phyloP scores from a whole-genome alignment of 1,140 invertebrate species.

The Holcopasites calliopsidis region DNA sequence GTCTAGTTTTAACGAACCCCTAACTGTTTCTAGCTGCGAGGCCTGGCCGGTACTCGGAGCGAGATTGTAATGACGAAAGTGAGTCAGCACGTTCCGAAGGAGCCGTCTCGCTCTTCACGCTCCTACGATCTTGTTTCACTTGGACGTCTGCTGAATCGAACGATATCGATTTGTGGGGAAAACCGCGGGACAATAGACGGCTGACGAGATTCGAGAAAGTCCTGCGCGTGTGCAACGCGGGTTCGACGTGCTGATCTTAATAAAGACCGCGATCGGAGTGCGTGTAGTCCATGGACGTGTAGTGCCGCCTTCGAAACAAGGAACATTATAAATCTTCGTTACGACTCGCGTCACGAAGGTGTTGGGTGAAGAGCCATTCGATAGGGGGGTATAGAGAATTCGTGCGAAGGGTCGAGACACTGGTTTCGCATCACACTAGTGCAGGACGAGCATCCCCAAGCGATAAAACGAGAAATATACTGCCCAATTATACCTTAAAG shows the following conservation, averaged over 20 bases:
- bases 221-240: no score
- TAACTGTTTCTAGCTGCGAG: conserved; percentile 4
- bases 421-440: background rate
- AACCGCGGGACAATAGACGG: no score
- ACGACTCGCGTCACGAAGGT: conserved; percentile 8
- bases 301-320: background rate
- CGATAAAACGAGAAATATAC: conserved; percentile 5
- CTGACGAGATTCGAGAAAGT: no score
- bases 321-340: conserved; percentile 35
- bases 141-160: conserved; percentile 1
- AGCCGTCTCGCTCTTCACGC: background rate
- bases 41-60: background rate
- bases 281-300: background rate
- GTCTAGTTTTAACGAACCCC: conserved; percentile 18
- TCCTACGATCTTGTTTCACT: background rate
- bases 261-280: background rate
- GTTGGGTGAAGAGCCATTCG: conserved; percentile 13
- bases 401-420: background rate
- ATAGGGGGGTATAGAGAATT: background rate
- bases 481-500: background rate
- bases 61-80: background rate
- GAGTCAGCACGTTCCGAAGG: background rate
- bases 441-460: background rate
- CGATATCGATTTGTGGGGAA: background rate
- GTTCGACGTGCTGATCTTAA: no score